Base-by-base conservation (phyloP, 2,888 invertebrate species). In the Calameuta filiformis region DNA sequence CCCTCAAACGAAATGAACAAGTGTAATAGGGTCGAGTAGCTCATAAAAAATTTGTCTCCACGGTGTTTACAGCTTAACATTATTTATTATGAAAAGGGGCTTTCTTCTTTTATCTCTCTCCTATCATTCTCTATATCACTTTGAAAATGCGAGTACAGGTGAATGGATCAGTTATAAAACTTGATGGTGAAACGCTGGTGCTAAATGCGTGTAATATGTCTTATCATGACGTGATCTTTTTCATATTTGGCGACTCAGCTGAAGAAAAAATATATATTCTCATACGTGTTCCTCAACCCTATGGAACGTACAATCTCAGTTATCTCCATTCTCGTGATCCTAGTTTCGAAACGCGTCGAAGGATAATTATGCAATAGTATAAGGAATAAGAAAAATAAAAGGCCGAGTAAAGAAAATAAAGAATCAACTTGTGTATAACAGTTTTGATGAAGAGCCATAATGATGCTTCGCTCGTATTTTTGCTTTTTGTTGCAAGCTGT, bases 401-500 rank as follows among this genome's bases (percentile, higher is more conserved):
- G 56, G 9, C 56, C 0, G 56, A 15, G 9, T 56, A 23, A 56
- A 56, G 35, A 12, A 56, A 56, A 23, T 56, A 56, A 40, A 15
- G 40, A 40, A 56, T 23, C 9, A 56, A 56, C 15, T 56, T 56
- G 9, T 56, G 23, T 56, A 23, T 56, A 56, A 56, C 9, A 9
- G 23, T 56, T 56, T 56, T 56, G 56, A 23, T 23, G 9, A 56
- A 56, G 23, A 6, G 23, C 56, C 56, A 56, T 6, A 56, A 2
- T 56, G 23, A 56, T 56, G 56, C 2, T 56, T 56, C 23, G 56
- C 9, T 56, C 56, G 23, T 23, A 56, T 23, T 15, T 56, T 56
- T 56, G 23, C 56, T 23, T 31, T 71, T 71, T 71, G 71, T 31
- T 71, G 71, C 34, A 34, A 71, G 71, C 71, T 71, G 71, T 71